phyloP scores from a whole-genome alignment of 1,140 invertebrate species.

The Zaprionus ghesquierei region DNA sequence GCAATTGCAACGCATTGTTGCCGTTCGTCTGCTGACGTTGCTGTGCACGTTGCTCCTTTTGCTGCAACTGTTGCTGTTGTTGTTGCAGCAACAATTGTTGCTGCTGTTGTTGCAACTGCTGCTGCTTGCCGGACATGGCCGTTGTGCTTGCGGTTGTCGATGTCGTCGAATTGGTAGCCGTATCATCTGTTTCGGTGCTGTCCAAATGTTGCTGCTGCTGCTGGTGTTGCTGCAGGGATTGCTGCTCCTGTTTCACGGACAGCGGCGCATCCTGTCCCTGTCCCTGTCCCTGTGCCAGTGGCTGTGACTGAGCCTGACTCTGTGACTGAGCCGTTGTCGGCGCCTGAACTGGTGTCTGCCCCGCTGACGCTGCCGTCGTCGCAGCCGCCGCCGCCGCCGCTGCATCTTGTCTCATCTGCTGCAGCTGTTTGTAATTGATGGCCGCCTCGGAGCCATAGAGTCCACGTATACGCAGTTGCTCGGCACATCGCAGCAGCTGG shows the following conservation, averaged over 20 bases:
- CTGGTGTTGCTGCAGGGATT: background rate
- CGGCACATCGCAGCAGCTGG: constrained; percentile 90
- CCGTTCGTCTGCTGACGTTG: constrained; percentile 55
- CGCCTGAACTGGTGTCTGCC: background rate
- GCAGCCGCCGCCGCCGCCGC: background rate
- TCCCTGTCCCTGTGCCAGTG: background rate
- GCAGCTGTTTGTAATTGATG: constrained; percentile 80
- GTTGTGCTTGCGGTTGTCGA: constrained; percentile 62
- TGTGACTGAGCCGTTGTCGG: background rate
- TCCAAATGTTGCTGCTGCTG: constrained; percentile 29
- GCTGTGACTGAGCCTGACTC: background rate
- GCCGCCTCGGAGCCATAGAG: constrained; percentile 83
- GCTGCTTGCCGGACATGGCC: constrained; percentile 41
- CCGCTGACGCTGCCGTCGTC: constrained; percentile 15
- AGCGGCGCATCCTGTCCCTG: background rate
- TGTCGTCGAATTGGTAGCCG: constrained; percentile 69
- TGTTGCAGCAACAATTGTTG: constrained; percentile 33
- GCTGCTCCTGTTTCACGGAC: background rate
- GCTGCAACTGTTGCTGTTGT: constrained; percentile 32
- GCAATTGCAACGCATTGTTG: constrained; percentile 46
- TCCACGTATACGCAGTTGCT: constrained; percentile 90
- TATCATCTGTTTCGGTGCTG: constrained; percentile 62
- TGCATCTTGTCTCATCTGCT: constrained; percentile 45
- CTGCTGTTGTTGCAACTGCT: constrained; percentile 37
- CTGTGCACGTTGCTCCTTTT: constrained; percentile 33